phyloP scores from a whole-genome alignment of 2,797 vertebrate genomes.

The Centroberyx gerrardi region DNA sequence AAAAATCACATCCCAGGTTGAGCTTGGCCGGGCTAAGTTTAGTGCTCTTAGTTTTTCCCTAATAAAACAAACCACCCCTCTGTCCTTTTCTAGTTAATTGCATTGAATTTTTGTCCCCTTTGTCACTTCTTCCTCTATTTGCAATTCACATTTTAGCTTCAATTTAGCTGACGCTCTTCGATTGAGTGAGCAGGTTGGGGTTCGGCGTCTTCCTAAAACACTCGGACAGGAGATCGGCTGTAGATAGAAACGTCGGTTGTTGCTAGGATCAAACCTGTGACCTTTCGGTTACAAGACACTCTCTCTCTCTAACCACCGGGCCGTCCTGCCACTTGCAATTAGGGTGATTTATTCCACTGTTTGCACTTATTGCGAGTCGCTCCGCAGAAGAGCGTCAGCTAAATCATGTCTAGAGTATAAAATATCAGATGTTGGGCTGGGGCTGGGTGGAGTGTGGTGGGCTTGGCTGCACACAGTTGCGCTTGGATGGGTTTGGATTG shows the following conservation, averaged over 20 bases:
- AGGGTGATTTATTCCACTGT: constrained; percentile 58
- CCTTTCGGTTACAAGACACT: constrained; percentile 45
- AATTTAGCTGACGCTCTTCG: no score
- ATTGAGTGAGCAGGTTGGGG: constrained; percentile 27
- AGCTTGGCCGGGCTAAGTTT: no score
- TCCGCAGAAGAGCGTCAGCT: constrained; percentile 40
- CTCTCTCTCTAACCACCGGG: constrained; percentile 49
- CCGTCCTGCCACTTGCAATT: constrained; percentile 59
- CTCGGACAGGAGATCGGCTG: constrained; percentile 30
- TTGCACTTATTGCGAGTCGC: constrained; percentile 28
- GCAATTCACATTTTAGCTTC: no score
- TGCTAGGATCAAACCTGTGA: constrained; percentile 47
- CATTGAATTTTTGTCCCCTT: no score
- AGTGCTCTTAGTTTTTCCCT: no score
- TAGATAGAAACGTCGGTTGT: constrained; percentile 51
- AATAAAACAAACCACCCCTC: no score
- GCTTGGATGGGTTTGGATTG: constrained; percentile 70
- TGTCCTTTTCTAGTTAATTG: no score
- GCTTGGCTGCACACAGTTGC: constrained; percentile 63
- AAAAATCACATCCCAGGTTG: no score
- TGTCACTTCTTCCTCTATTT: no score
- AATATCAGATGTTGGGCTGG: constrained; percentile 66
- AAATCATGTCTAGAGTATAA: constrained; percentile 55
- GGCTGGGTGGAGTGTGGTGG: constrained; percentile 71
- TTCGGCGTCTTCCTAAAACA: constrained; percentile 13